These are phyloP conservation scores for Temnothorax nylanderi DNA, from an alignment of 1,140 invertebrate genomes.

Conservation along the genomic window DNA sequence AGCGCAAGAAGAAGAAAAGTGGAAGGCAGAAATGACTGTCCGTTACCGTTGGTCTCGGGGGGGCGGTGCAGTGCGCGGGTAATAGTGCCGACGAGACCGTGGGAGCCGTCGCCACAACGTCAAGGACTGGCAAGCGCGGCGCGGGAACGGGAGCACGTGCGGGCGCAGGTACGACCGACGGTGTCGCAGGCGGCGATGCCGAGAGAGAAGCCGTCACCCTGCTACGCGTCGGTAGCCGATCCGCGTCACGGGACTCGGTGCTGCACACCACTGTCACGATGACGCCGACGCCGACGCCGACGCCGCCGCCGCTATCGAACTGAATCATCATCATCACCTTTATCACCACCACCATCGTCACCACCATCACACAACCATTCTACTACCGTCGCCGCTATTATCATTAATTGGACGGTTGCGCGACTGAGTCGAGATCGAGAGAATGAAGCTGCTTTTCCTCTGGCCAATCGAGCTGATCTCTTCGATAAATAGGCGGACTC, in stretches of 20 bases:
- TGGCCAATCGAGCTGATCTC: conserved; percentile 43
- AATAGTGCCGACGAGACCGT: conserved; percentile 76
- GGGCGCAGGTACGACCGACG: conserved; percentile 23
- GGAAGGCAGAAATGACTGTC: conserved; percentile 92
- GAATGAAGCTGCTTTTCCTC: conserved; percentile 43
- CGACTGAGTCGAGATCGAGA: conserved; percentile 24
- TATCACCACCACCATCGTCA: conserved; percentile 20
- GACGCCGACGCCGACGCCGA: conserved; percentile 80
- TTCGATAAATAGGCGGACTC: conserved; percentile 52
- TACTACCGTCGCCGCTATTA: conserved; percentile 63
- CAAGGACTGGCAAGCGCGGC: conserved; percentile 62
- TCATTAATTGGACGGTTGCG: conserved; percentile 42
- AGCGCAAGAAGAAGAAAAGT: conserved; percentile 98
- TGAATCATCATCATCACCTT: conserved; percentile 59
- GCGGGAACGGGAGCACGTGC: conserved; percentile 3
- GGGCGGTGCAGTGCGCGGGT: conserved; percentile 81
- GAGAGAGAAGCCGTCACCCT: conserved; percentile 90
- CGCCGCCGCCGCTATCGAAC: conserved; percentile 81
- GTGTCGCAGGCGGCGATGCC: conserved; percentile 78
- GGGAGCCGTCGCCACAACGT: conserved; percentile 60
- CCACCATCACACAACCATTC: conserved; percentile 48
- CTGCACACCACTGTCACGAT: conserved; percentile 84
- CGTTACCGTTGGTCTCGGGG: conserved; percentile 81
- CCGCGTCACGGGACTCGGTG: conserved; percentile 89
- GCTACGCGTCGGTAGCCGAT: conserved; percentile 89